Conservation (phyloP, 2,888 invertebrate species). For the Apodemia zela region DNA sequence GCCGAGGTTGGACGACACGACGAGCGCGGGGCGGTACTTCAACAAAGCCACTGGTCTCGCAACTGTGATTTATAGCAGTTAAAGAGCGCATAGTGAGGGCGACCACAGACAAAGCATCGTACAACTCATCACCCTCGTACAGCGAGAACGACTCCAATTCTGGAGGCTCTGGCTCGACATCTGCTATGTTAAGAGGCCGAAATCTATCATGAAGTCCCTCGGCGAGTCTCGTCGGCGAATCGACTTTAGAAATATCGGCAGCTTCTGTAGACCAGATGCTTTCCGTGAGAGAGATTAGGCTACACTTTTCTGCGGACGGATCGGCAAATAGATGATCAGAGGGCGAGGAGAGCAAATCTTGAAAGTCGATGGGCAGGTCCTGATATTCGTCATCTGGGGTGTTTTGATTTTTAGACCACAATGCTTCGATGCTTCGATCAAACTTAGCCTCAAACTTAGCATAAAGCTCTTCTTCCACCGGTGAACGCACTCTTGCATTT, state of each 20-base stretch:
- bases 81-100: slow-evolving; percentile 72
- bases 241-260: slow-evolving; percentile 39
- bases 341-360: slow-evolving; percentile 80
- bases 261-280: slow-evolving; percentile 55
- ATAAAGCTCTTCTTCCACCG: slow-evolving; percentile 74
- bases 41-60: slow-evolving; percentile 81
- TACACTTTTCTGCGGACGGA: slow-evolving; percentile 58
- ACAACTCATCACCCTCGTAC: slow-evolving; percentile 59
- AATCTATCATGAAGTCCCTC: slow-evolving; percentile 51
- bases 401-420: slow-evolving; percentile 81
- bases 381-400: slow-evolving; percentile 79
- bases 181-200: slow-evolving; percentile 50
- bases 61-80: slow-evolving; percentile 81
- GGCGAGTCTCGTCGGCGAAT: slow-evolving; percentile 43
- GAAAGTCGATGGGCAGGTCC: slow-evolving; percentile 82
- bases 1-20: slow-evolving; percentile 61
- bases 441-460: slow-evolving; percentile 84
- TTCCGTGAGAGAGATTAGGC: slow-evolving; percentile 54
- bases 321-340: slow-evolving; percentile 70
- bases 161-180: slow-evolving; percentile 38
- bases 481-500: slow-evolving; percentile 50
- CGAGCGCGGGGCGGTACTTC: slow-evolving; percentile 82
- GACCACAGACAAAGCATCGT: slow-evolving; percentile 60
- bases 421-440: slow-evolving; percentile 83
- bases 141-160: slow-evolving; percentile 54